These are phyloP conservation scores for Zophobas atratus DNA, from an alignment of 1,140 invertebrate genomes.

Conservation along the genomic window DNA sequence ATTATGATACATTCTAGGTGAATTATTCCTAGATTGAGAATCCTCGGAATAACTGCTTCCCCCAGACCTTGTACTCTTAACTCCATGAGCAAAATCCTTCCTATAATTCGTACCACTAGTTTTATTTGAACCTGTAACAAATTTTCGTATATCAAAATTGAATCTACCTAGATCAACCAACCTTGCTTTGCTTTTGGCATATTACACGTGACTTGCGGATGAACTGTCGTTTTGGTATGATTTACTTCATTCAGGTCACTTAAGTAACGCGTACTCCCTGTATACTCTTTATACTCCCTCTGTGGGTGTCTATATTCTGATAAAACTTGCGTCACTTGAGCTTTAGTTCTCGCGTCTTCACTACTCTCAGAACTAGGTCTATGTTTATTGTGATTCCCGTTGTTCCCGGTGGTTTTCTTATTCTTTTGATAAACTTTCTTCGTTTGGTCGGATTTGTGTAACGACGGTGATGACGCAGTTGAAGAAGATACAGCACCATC, in stretches of 20 bases:
- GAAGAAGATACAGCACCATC: constrained; percentile 75
- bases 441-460: constrained; percentile 48
- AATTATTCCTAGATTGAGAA: constrained; percentile 56
- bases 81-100: constrained; percentile 62
- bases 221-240: constrained; percentile 59
- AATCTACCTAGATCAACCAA: constrained; percentile 35
- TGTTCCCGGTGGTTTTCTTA: constrained; percentile 29
- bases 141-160: constrained; percentile 21
- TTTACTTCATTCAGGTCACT: constrained; percentile 43
- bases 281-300: constrained; percentile 65
- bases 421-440: constrained; percentile 51
- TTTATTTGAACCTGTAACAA: constrained; percentile 54
- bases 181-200: constrained; percentile 64
- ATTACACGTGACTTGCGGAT: constrained; percentile 65
- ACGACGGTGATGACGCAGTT: constrained; percentile 47
- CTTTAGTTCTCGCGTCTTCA: constrained; percentile 57
- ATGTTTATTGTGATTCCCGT: constrained; percentile 36
- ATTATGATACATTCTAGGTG: constrained; percentile 57
- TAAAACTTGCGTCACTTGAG: constrained; percentile 60
- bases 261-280: constrained; percentile 35
- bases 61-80: constrained; percentile 56
- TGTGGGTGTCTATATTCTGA: constrained; percentile 65
- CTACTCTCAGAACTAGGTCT: constrained; percentile 49
- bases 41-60: constrained; percentile 61
- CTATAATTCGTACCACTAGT: constrained; percentile 60